Evolutionary conservation across 2,113 vertebrate species (phyloP), one percentile per base, ranked within the genome.

Genomic region (Mormyrus iriodes): DNA sequence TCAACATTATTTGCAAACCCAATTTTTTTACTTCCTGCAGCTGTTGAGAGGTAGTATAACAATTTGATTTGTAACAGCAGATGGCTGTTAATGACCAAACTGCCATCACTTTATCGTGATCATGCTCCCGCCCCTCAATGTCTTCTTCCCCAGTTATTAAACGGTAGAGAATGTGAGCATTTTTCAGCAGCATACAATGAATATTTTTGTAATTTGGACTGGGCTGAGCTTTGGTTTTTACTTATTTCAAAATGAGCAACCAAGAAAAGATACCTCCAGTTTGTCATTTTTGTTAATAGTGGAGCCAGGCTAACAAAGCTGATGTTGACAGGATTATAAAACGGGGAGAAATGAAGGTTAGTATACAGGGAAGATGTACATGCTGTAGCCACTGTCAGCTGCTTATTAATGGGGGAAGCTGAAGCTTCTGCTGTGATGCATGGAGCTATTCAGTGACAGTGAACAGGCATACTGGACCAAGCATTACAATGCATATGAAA

Each of bases 21-120:
- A 3, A 53, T 82, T 87, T 19, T 87, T 65, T 19, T 8, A 83
- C 73, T 73, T 39, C 17, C 88, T 48, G 42, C 49, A 88, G 69
- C 69, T 82, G 61, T 82, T 82, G 69, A 49, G 31, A 4, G 6
- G n/a, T 24, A 17, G 76, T 42, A 55, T 83, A 52, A 82, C 31
- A 15, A 88, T 88, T 83, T 82, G 31, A 51, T 88, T 88, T 83
- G 31, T 88, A 55, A 55, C 19, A 55, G 88, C 88, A 82, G 49
- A 52, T 83, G 88, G 49, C 52, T 35, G 17, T 42, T 65, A 42
- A 87, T 87, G 86, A 65, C 21, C 53, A 65, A 55, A 87, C 86
- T 39, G 31, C 10, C 0, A 24, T 31, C 65, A 19, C 35, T 61
- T 88, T 88, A 83, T 44, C 24, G 51, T 55, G 31, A 53, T 12